Percentiles rank a stretch among this genome's conserved stretches.
Conservation (phyloP, 2,888 invertebrate genomes). For the Ectemnius cavifrons region DNA sequence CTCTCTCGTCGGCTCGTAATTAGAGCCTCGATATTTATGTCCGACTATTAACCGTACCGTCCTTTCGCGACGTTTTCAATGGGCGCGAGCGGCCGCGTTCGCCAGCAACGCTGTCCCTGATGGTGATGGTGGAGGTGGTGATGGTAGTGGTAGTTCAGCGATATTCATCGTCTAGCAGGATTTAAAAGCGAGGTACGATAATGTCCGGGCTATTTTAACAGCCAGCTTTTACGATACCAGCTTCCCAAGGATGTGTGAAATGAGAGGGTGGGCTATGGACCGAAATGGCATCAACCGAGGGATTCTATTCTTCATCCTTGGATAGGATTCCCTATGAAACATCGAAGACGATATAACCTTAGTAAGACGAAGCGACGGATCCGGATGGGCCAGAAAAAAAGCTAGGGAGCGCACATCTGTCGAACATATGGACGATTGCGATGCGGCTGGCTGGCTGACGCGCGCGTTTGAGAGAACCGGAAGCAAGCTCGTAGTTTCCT, state of each 20-base stretch:
- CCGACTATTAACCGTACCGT: constrained; percentile 62
- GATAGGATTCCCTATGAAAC: neutral
- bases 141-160: neutral
- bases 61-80: constrained; percentile 34
- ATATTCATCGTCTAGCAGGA: constrained; percentile 33
- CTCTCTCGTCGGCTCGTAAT: constrained; percentile 58
- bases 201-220: neutral
- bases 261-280: neutral
- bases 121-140: no score
- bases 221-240: neutral
- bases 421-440: constrained; percentile 26
- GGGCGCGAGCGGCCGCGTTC: neutral
- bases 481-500: constrained; percentile 17
- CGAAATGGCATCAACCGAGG: neutral
- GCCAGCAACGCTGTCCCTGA: no score
- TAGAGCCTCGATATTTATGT: constrained; percentile 71
- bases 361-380: neutral
- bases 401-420: constrained; percentile 26
- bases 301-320: neutral
- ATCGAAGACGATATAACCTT: neutral
- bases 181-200: constrained; percentile 8
- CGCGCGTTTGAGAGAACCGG: constrained; percentile 14
- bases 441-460: no score
- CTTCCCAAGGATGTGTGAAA: neutral
- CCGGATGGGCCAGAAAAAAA: constrained; percentile 4